Conservation (phyloP, 2,888 invertebrate genomes). For the Pachydiplax longipennis region DNA sequence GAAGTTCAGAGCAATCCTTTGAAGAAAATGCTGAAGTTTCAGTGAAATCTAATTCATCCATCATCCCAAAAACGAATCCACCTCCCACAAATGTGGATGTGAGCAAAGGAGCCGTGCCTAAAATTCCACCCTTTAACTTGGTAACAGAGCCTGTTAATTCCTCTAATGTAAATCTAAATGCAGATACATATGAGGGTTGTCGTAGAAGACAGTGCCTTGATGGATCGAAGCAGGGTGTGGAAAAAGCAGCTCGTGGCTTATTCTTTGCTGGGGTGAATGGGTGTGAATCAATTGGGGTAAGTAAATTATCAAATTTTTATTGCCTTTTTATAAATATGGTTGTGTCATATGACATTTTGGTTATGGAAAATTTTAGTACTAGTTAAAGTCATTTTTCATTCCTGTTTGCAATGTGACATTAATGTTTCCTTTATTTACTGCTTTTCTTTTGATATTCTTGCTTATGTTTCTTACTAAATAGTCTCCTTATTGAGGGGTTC, state of each 20-base stretch:
- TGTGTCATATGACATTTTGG: too few relatives aligned
- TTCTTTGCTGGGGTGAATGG: slow-evolving; percentile 32
- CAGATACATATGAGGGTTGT: not conserved
- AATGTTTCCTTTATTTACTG: too few relatives aligned
- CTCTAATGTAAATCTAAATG: not conserved
- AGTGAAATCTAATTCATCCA: not conserved
- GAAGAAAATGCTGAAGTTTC: not conserved
- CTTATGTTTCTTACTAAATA: too few relatives aligned
- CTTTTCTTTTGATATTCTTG: too few relatives aligned
- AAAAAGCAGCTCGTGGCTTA: not conserved
- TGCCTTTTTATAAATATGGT: not conserved
- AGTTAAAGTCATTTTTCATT: too few relatives aligned
- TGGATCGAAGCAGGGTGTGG: not conserved
- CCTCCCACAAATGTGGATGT: not conserved
- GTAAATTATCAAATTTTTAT: not conserved
- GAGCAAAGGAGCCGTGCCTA: slow-evolving; percentile 32
- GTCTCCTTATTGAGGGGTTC: too few relatives aligned
- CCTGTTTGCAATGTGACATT: too few relatives aligned
- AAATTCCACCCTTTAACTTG: not conserved
- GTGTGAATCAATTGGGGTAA: slow-evolving; percentile 13
- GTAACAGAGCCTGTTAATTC: not conserved
- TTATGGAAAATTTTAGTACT: too few relatives aligned
- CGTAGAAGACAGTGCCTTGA: slow-evolving; percentile 31
- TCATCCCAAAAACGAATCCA: not conserved
- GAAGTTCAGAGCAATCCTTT: not conserved